Percentiles rank a stretch among this genome's conserved stretches.
Evolutionary conservation across 1,140 invertebrate genomes (phyloP).

Genomic region (Drosophila orosa): DNA sequence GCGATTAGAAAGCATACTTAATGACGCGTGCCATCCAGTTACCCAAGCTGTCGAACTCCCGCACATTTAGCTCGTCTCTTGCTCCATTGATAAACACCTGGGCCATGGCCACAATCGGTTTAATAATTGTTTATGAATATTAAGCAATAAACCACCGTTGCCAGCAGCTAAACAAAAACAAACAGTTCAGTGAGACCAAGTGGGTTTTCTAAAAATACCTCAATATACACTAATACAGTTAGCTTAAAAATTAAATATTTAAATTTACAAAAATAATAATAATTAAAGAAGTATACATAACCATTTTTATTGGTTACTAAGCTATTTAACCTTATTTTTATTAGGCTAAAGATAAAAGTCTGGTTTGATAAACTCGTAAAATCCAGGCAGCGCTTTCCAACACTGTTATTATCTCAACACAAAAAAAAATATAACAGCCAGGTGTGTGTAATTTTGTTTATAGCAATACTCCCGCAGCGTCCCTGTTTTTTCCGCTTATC

Average conservation of each 20-base stretch:
- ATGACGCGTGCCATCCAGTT: not conserved
- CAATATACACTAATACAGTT: not conserved
- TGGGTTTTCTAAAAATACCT: not conserved
- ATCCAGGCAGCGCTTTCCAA: constrained; percentile 14
- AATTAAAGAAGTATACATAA: not conserved
- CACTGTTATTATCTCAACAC: constrained; percentile 33
- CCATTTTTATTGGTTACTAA: too few relatives aligned
- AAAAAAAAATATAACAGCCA: constrained; percentile 1
- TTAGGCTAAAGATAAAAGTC: not conserved
- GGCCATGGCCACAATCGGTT: constrained; percentile 47
- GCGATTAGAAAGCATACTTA: not conserved
- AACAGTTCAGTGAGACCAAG: constrained; percentile 10
- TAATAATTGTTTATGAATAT: constrained; percentile 12
- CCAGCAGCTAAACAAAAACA: constrained; percentile 30
- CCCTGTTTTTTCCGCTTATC: constrained; percentile 48
- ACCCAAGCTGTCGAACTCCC: constrained; percentile 67
- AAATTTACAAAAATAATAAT: not conserved
- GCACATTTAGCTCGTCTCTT: constrained; percentile 60
- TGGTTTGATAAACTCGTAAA: not conserved
- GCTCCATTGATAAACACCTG: constrained; percentile 71
- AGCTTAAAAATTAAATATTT: not conserved
- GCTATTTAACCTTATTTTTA: not conserved
- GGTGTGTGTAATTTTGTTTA: constrained; percentile 37
- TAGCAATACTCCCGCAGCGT: constrained; percentile 14
- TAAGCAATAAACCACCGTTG: constrained; percentile 15